Evolutionary conservation across 2,797 vertebrate genomes (phyloP), one percentile per base, ranked within the genome.

Genomic region (Rhadinocentrus ornatus): DNA sequence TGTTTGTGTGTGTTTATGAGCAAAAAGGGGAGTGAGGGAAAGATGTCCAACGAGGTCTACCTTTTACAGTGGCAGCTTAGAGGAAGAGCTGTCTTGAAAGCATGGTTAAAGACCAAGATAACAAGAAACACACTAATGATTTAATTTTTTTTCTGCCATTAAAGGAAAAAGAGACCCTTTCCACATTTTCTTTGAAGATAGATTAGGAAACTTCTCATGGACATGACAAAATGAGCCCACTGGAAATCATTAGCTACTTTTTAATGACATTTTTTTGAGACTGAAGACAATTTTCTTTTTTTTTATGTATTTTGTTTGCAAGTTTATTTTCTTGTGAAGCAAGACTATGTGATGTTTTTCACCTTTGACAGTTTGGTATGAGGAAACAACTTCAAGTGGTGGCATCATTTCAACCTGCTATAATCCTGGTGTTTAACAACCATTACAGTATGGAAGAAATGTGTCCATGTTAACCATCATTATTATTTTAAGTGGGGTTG

Each of bases 171-270:
- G 65, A 73, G 81, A 87, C 83, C 80, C 62, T 86, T 73, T 81
- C 78, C 71, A 69, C 85, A 86, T 89, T 88, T 90, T 69, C 88
- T 88, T 82, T 89, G 85, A 85, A 86, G 78, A 35, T 54, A 54
- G 67, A 77, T 89, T 88, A 88, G 85, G 71, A 89, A 87, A 83
- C 80, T 84, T 77, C 75, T 41, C 61, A 22, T 74, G 83, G 66
- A 78, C 61, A 69, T 78, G 73, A 72, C 69, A 41, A 52, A 4
- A 69, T 62, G 74, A 83, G 78, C 68, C 52, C 41, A 80, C 75
- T 72, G 81, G 71, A 82, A 78, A 59, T 69, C 39, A 63, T 69
- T 53, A 69, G 64, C 31, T 37, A 37, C 53, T 34, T 72, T 58
- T 70, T 44, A 57, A 27, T 59, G 27, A 37, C 10, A 0, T 60